Conservation (phyloP, 2,797 vertebrate species). For the Chanos chanos region DNA sequence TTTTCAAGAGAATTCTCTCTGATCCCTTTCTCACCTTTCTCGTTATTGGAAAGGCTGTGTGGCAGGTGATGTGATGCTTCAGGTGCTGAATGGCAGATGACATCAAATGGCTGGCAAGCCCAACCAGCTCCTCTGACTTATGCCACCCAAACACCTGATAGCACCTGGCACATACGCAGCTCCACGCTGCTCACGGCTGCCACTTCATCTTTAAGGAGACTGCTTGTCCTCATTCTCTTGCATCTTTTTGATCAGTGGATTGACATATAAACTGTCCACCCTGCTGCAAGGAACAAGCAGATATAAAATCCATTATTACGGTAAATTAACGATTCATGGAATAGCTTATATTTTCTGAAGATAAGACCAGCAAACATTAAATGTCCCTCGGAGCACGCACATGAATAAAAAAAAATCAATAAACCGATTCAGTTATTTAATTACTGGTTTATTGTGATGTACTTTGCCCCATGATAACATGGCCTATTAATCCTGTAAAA, state of each 20-base stretch:
- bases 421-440: too few relatives aligned
- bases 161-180: constrained; percentile 59
- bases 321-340: too few relatives aligned
- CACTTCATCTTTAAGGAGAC: constrained; percentile 75
- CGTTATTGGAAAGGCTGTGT: too few relatives aligned
- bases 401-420: not conserved
- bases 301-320: too few relatives aligned
- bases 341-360: too few relatives aligned
- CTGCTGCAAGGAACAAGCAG: constrained; percentile 55
- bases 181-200: constrained; percentile 65
- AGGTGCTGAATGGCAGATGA: constrained; percentile 31
- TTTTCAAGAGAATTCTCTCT: not conserved
- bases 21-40: not conserved
- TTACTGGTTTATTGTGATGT: too few relatives aligned
- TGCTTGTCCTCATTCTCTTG: constrained; percentile 63
- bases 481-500: too few relatives aligned
- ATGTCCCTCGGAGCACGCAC: constrained; percentile 38
- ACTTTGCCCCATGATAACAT: too few relatives aligned
- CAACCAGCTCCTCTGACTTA: constrained; percentile 41
- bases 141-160: constrained; percentile 63
- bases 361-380: too few relatives aligned
- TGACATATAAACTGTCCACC: too few relatives aligned
- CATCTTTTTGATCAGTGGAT: too few relatives aligned
- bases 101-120: constrained; percentile 49
- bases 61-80: not conserved